Evolutionary conservation across 2,113 vertebrate species (phyloP).

Genomic region (Beaufortia kweichowensis): DNA sequence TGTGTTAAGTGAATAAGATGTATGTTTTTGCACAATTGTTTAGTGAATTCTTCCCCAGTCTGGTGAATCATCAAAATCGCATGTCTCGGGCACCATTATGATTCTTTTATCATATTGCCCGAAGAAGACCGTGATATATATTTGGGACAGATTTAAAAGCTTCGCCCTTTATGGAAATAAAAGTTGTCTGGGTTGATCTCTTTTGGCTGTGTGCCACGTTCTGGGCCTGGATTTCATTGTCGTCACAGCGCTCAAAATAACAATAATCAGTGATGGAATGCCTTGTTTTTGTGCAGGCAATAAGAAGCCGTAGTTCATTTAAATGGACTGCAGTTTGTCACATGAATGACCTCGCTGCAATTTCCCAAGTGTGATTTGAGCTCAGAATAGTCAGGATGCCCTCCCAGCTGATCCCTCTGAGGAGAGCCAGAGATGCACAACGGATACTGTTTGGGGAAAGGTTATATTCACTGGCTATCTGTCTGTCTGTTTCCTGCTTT

Average conservation of each 20-base stretch:
- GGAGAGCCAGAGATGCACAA: neutral
- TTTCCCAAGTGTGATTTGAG: conserved; percentile 40
- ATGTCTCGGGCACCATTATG: neutral
- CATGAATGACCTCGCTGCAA: conserved; percentile 29
- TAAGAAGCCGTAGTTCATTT: conserved; percentile 44
- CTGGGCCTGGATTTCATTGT: neutral
- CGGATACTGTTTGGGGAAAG: neutral
- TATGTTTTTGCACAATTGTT: too few species aligned
- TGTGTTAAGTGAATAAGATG: too few species aligned
- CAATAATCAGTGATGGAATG: conserved; percentile 44
- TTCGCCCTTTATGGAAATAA: neutral
- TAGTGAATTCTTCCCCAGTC: neutral
- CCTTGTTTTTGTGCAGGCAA: conserved; percentile 19
- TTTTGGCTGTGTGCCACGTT: neutral
- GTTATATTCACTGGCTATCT: neutral
- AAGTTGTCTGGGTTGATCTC: neutral
- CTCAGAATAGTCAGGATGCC: conserved; percentile 35
- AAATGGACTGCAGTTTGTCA: conserved; percentile 42
- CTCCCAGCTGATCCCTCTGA: conserved; percentile 28
- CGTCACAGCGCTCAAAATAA: conserved; percentile 33
- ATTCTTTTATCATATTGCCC: neutral
- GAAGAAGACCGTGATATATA: neutral
- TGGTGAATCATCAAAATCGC: neutral
- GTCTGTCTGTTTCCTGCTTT: neutral
- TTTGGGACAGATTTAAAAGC: neutral